These are phyloP conservation scores for rabbit (Oryctolagus cuniculus) DNA, from an alignment of 2,113 vertebrate genomes.

Conservation along the genomic window mOryCun1.1 NC_091451.1:43186501-43187000, in stretches of 20 bases:
- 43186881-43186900: neutral
- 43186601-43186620: neutral
- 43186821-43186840: neutral
- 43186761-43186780: neutral
- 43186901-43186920: neutral
- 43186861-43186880: neutral
- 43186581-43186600: neutral
- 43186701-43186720: neutral
- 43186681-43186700: neutral
- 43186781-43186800: neutral
- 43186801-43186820: neutral
- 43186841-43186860: neutral
- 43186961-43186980: neutral
- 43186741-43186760: neutral
- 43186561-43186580: neutral
- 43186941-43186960: neutral
- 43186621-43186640: conserved; percentile 6
- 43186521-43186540: neutral
- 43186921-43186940: conserved; percentile 2
- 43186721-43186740: neutral
- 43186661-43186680: neutral
- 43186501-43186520: neutral
- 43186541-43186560: neutral
- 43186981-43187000: too few species aligned
- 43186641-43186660: neutral